phyloP scores from a whole-genome alignment of 2,797 vertebrate species.

The Florisuga fusca region DNA sequence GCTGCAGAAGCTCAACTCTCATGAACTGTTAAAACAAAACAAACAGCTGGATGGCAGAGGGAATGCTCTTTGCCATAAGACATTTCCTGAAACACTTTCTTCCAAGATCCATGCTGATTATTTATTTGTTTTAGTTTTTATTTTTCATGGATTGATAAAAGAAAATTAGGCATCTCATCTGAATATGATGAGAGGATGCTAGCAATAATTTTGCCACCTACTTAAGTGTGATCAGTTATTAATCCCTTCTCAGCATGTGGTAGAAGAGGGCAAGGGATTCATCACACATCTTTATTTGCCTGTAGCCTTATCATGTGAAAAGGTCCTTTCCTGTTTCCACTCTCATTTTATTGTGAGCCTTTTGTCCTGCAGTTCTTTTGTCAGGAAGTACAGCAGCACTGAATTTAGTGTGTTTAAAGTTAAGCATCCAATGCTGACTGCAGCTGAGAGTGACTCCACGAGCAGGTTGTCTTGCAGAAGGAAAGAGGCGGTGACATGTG shows the following conservation, averaged over 20 bases:
- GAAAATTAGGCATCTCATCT: slow-evolving; percentile 2
- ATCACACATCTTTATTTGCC: background rate
- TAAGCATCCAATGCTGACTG: background rate
- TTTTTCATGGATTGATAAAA: slow-evolving; percentile 26
- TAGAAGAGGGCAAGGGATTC: background rate
- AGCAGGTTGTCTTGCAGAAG: background rate
- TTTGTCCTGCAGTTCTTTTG: background rate
- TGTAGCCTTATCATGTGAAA: background rate
- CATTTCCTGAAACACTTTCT: slow-evolving; percentile 15
- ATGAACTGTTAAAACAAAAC: slow-evolving; percentile 39
- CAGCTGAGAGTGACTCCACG: background rate
- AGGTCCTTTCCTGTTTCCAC: background rate
- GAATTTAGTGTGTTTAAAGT: background rate
- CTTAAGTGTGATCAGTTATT: background rate
- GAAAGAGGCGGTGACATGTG: background rate
- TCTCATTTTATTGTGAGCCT: background rate
- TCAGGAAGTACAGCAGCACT: background rate
- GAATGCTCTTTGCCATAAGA: slow-evolving; percentile 16
- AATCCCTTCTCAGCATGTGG: background rate
- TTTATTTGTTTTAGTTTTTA: background rate
- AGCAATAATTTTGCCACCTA: background rate
- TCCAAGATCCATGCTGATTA: background rate
- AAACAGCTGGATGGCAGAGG: slow-evolving; percentile 41
- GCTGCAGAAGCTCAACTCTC: background rate
- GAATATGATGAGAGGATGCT: background rate